Base-by-base conservation (phyloP, 2,113 vertebrate species). In the Ictalurus furcatus region DNA sequence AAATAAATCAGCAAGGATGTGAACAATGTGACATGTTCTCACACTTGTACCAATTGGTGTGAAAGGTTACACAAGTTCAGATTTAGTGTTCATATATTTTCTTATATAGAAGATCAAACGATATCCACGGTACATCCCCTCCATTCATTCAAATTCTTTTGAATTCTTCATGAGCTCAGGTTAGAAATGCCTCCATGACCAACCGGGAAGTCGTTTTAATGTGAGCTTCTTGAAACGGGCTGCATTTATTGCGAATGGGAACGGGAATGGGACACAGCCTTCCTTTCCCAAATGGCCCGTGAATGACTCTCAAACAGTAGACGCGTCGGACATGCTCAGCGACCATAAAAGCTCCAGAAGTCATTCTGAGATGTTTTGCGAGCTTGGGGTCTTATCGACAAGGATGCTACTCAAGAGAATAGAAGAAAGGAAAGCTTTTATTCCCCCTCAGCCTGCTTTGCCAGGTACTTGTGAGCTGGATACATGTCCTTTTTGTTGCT, bases 401-500 rank as follows among this genome's bases (percentile, higher is more conserved):
- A 44, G 59, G 37, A 59, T 52, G 58, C 59, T 76, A 23, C 63
- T 67, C 58, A 25, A 54, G 37, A 65, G 40, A 44, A 63, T 14
- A 73, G 30, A 67, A 34, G 40, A 65, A 82, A 83, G 65, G 9
- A 83, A 82, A 21, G 79, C n/a, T 78, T 78, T 80, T n/a, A 54
- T 58, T 40, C 3, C 21, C 63, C 11, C 61, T 48, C 48, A 40
- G 56, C 12, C 67, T 54, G 34, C 13, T 79, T 85, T 69, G 73
- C 4, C 74, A 69, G 88, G 88, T 85, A 85, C 83, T 85, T 85
- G 84, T 80, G 81, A 84, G 8, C 61, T 40, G 6, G n/a, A 40
- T 21, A 21, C 28, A 23, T 80, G 44, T 88, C 48, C 78, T 65
- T 40, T 44, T 76, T 28, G 28, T 67, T 67, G 65, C 52, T 88